These are phyloP conservation scores for Neodon shergylaensis DNA, from an alignment of 2,113 vertebrate species.

Conservation along the genomic window DNA sequence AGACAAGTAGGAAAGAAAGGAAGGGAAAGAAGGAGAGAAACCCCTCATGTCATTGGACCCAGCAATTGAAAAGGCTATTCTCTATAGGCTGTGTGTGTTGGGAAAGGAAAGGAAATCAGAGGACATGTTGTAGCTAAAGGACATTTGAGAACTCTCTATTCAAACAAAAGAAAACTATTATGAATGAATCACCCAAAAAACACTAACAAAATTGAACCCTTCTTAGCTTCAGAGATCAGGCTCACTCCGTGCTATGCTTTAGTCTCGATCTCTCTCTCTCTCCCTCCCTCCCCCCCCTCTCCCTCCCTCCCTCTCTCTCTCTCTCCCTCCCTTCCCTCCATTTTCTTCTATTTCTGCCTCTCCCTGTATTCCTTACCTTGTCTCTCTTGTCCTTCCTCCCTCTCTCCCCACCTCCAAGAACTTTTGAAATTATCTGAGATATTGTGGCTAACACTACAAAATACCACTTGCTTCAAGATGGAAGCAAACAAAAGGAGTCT, in stretches of 20 bases:
- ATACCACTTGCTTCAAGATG: slow-evolving; percentile 41
- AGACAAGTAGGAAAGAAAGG: not conserved
- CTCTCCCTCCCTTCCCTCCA: not conserved
- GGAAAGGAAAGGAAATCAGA: not conserved
- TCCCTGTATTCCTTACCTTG: not conserved
- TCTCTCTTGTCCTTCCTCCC: not conserved
- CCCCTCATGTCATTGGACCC: not conserved
- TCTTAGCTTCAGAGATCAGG: not conserved
- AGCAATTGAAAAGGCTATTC: not conserved
- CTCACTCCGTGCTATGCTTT: too few species aligned
- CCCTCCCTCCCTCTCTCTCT: not conserved
- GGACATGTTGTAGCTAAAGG: not conserved
- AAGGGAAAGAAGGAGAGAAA: not conserved
- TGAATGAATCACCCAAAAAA: not conserved
- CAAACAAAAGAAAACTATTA: not conserved
- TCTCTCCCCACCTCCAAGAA: not conserved
- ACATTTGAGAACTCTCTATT: not conserved
- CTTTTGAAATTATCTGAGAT: slow-evolving; percentile 53
- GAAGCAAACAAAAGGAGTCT: not conserved
- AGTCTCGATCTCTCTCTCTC: not conserved
- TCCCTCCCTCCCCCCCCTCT: too few species aligned
- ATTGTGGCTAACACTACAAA: not conserved
- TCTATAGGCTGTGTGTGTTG: too few species aligned
- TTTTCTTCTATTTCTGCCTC: not conserved
- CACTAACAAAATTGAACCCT: not conserved